Evolutionary conservation across 2,888 invertebrate genomes (phyloP), one percentile per base, ranked within the genome.

Genomic region (Trypoxylon attenuatum): DNA sequence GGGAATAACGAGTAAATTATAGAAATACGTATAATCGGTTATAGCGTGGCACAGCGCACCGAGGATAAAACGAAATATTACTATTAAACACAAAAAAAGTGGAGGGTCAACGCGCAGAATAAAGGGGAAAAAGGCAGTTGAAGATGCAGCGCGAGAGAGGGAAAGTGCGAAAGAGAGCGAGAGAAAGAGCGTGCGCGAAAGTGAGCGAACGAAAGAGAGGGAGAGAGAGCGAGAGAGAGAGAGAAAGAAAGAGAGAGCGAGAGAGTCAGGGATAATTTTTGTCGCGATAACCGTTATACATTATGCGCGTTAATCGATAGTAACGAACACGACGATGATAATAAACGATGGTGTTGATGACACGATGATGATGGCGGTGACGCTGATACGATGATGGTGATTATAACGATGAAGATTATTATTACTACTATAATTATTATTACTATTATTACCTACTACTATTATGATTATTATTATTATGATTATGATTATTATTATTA

Each of bases 61-160:
- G n/a, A 73, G 66, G 69, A 62, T 68, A 71, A 69, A 75, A 69
- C 71, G 72, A 79, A 71, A 77, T 67, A 42, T n/a, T n/a, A n/a
- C n/a, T n/a, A n/a, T n/a, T n/a, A n/a, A n/a, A n/a, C n/a, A n/a
- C n/a, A n/a, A n/a, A n/a, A n/a, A n/a, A n/a, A n/a, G n/a, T n/a
- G n/a, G n/a, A n/a, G n/a, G n/a, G n/a, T n/a, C n/a, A n/a, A n/a
- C n/a, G n/a, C n/a, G n/a, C n/a, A 62, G 42, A 50, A 62, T 58
- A 38, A 52, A 42, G 58, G 46, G 42, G 67, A 70, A 59, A 57
- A n/a, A n/a, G n/a, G n/a, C n/a, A n/a, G n/a, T n/a, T n/a, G n/a
- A n/a, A n/a, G n/a, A n/a, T n/a, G n/a, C n/a, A n/a, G 25, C 25
- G 25, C 25, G 25, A 43, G 51, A 67, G 29, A 63, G 27, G 27